Base-by-base conservation (phyloP, 2,797 vertebrate species). In the Anolis apletophallus region DNA sequence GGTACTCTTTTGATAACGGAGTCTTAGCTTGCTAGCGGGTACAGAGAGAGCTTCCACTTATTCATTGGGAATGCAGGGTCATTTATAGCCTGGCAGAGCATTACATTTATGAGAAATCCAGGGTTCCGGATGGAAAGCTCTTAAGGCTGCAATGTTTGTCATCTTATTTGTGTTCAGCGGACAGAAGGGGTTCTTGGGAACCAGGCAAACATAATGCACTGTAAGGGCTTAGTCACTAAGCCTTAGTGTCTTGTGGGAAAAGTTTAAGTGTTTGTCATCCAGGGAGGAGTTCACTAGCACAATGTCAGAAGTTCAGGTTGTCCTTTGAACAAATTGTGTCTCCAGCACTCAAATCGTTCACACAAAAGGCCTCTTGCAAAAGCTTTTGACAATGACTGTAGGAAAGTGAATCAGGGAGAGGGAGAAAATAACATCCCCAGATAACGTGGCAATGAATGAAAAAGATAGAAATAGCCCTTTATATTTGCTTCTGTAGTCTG, bases 301-400 rank as follows among this genome's bases (percentile, higher is more conserved):
- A 87, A 50, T 21, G 78, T 86, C 91, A 93, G 92, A 64, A 81
- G 88, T 86, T 90, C 69, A 1, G 46, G 40, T 82, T 89, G 91
- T 92, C 80, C 90, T 88, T 86, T 88, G 88, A 88, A 90, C 69
- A 86, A 92, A 91, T 79, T n/a, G 0, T 3, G 84, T 89, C 90
- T 88, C 84, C 32, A 40, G 40, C 54, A 83, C 80, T 90, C 87
- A 89, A 80, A 89, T 67, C 36, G 75, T 88, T 71, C 84, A 83
- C 3, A 8, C 52, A 9, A 79, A 82, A n/a, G 11, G 46, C 84
- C 82, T 83, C 40, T 34, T 54, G 34, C 90, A 85, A 50, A 21
- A 8, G 40, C 89, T 80, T 91, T 84, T 81, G 3, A 88, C 73
- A 69, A 54, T 17, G 0, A 57, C 84, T 59, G 77, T 46, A 85